Conservation (phyloP, 2,797 vertebrate species). For the Tragelaphus oryx region DNA sequence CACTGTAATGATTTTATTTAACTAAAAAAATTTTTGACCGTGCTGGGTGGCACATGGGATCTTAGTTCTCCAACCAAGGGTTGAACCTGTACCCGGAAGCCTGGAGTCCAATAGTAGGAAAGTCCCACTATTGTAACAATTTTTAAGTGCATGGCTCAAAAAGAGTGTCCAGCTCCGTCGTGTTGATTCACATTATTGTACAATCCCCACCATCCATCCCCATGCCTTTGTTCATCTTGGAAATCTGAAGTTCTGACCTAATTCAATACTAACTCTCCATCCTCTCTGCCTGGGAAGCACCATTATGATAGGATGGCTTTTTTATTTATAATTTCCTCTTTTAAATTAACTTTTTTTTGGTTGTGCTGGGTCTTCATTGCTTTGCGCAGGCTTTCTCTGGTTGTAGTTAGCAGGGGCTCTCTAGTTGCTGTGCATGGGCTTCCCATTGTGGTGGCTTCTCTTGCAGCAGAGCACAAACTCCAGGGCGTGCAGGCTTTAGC, state of each 20-base stretch:
- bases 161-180: background rate
- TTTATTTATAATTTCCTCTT: background rate
- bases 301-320: background rate
- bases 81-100: accelerated
- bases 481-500: background rate
- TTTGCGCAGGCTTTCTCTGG: background rate
- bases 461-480: background rate
- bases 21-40: background rate
- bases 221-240: background rate
- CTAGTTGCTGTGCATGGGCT: background rate
- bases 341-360: background rate
- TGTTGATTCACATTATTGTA: background rate
- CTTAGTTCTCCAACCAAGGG: background rate
- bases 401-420: background rate
- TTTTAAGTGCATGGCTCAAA: background rate
- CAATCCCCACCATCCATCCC: accelerated
- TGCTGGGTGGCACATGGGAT: background rate
- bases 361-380: background rate
- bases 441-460: background rate
- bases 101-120: background rate
- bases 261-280: background rate
- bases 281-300: background rate
- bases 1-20: background rate
- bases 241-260: background rate
- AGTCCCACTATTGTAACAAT: background rate